These are phyloP conservation scores for Hippoglossus hippoglossus DNA, from an alignment of 2,797 vertebrate species.

Conservation along the genomic window DNA sequence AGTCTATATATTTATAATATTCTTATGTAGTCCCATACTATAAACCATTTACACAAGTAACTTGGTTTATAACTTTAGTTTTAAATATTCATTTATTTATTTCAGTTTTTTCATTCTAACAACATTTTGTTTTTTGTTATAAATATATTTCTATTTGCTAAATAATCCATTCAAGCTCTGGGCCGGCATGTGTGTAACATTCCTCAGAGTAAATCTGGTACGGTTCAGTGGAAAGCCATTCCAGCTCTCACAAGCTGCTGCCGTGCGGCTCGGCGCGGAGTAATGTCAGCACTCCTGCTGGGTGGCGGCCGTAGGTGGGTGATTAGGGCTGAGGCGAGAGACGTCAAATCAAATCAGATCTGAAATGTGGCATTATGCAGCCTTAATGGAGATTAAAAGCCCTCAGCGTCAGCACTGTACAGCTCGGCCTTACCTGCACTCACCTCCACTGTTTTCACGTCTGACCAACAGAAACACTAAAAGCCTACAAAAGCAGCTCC, in stretches of 20 bases:
- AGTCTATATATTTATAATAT: no score
- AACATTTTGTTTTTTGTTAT: background rate
- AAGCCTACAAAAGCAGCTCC: conserved; percentile 49
- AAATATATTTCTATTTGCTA: background rate
- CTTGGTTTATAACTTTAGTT: no score
- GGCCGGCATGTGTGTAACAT: conserved; percentile 6
- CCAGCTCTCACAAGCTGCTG: conserved; percentile 31
- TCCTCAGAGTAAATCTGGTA: conserved; percentile 1
- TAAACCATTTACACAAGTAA: no score
- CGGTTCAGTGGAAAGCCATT: conserved; percentile 43
- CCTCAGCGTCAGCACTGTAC: conserved; percentile 46
- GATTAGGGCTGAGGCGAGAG: conserved; percentile 46
- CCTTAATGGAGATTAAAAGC: conserved; percentile 80
- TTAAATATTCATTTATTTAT: no score
- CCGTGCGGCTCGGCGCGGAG: conserved; percentile 18
- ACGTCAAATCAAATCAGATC: conserved; percentile 76
- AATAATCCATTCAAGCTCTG: background rate
- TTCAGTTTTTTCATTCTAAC: no score
- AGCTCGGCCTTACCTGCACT: conserved; percentile 39
- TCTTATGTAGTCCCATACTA: no score
- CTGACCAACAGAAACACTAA: conserved; percentile 59
- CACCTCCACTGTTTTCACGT: conserved; percentile 35
- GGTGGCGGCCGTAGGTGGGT: conserved; percentile 29
- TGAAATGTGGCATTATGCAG: conserved; percentile 68
- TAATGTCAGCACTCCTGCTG: conserved; percentile 58